Percentiles rank a stretch among this genome's conserved stretches.
These are phyloP conservation scores for Tenthredo scrophulariae DNA, from an alignment of 2,888 invertebrate genomes.

Conservation along the genomic window DNA sequence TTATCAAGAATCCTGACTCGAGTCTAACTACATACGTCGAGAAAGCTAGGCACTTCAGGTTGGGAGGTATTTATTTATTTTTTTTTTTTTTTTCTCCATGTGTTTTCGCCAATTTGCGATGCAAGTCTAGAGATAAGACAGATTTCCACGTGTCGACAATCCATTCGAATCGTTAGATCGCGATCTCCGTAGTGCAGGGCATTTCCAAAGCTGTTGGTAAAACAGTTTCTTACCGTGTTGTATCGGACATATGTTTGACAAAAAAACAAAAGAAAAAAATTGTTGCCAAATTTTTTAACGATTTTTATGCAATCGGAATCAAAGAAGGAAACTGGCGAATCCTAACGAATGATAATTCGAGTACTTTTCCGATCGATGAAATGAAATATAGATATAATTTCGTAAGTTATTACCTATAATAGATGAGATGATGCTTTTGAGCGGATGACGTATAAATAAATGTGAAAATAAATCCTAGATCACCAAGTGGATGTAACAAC, in stretches of 20 bases:
- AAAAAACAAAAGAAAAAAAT: neutral
- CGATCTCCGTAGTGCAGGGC: neutral
- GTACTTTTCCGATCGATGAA: neutral
- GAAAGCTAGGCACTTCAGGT: neutral
- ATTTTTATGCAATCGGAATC: neutral
- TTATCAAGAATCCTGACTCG: neutral
- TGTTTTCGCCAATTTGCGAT: neutral
- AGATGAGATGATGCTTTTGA: neutral
- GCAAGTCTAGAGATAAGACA: neutral
- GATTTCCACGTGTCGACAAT: neutral
- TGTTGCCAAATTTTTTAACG: neutral
- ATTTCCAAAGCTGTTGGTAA: constrained; percentile 3
- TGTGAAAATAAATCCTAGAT: neutral
- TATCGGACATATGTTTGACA: neutral
- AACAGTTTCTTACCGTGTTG: neutral
- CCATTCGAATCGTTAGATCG: neutral
- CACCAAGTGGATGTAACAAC: neutral
- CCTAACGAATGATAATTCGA: neutral
- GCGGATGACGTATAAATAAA: neutral
- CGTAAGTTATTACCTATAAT: no score
- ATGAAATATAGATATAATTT: neutral
- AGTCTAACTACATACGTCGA: constrained; percentile 15
- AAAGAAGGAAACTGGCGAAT: neutral
- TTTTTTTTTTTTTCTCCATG: neutral
- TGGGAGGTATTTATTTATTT: neutral